Evolutionary conservation across 2,888 invertebrate genomes (phyloP).

Genomic region (Drosophila parthenogenetica): DNA sequence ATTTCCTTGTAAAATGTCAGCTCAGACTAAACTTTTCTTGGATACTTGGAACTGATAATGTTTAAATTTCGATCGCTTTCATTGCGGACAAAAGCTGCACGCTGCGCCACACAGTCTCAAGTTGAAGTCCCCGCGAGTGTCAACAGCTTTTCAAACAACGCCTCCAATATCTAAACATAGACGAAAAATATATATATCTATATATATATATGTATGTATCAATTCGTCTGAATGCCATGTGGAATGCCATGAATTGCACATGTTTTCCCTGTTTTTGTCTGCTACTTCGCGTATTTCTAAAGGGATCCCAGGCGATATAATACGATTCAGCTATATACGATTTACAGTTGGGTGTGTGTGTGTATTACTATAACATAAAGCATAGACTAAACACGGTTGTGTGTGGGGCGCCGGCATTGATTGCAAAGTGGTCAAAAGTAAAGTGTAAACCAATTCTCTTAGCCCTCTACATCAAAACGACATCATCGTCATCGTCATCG

Average conservation of each 20-base stretch:
- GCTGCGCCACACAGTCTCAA: constrained; percentile 15
- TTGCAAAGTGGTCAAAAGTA: constrained; percentile 43
- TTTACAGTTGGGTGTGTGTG: background rate
- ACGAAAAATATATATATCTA: background rate
- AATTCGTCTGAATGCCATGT: background rate
- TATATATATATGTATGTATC: background rate
- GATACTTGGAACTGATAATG: too few species aligned
- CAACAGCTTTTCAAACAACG: constrained; percentile 4
- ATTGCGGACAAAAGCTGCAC: constrained; percentile 2
- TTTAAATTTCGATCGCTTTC: background rate
- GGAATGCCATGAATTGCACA: constrained; percentile 16
- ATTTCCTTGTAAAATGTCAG: too few species aligned
- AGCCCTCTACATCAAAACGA: background rate
- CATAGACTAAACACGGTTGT: constrained; percentile 50
- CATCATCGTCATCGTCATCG: background rate
- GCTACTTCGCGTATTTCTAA: constrained; percentile 5
- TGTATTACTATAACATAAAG: background rate
- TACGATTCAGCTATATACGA: constrained; percentile 13
- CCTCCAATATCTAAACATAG: constrained; percentile 37
- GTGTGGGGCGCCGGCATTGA: constrained; percentile 36
- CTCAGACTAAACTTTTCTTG: too few species aligned
- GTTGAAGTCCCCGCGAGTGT: background rate
- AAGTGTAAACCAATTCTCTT: constrained; percentile 26
- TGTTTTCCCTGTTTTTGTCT: constrained; percentile 6
- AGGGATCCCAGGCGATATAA: constrained; percentile 20